Base-by-base conservation (phyloP, 2,888 invertebrate genomes). In the Calephelis perditalis region DNA sequence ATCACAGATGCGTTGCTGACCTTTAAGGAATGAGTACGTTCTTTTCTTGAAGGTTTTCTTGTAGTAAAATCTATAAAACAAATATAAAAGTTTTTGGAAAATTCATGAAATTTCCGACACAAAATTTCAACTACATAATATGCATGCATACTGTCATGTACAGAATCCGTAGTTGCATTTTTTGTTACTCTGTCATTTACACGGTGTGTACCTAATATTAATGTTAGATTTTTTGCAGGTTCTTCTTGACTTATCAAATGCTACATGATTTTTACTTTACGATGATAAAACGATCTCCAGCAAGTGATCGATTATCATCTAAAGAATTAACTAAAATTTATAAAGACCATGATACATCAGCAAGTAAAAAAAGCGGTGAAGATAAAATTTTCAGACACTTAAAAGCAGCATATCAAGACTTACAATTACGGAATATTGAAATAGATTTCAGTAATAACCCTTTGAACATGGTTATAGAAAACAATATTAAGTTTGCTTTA, bases 391-490 rank as follows among this genome's bases (percentile, higher is more conserved):
- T 73, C 63, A 75, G 73, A 65, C 84, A 86, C 40, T 64, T 88
- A 55, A 87, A 79, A 74, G 57, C 71, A 47, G 73, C 76, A 9
- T 86, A 79, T 65, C 81, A 79, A 73, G 87, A 89, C 7, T 68
- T 89, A 60, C 84, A 84, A 63, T 68, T 81, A 11, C 84, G 79
- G 69, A 81, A 85, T 71, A 77, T 82, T 62, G 70, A 75, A 67
- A 80, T 89, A 47, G 83, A 89, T 71, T 83, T 73, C 60, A 75
- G 75, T 55, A 89, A 91, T 63, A 90, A 91, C 69, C 91, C 91
- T 7, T 86, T 88, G 61, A 84, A 86, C 69, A 65, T 78, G 44
- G 71, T 85, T 6, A 76, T 91, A 59, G 87, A 90, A 63, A 87
- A 82, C 64, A 87, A 87, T 68, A 82, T 84, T 0, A 89, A 85